Evolutionary conservation across 2,797 vertebrate species (phyloP).

Genomic region (Gymnothorax javanicus): DNA sequence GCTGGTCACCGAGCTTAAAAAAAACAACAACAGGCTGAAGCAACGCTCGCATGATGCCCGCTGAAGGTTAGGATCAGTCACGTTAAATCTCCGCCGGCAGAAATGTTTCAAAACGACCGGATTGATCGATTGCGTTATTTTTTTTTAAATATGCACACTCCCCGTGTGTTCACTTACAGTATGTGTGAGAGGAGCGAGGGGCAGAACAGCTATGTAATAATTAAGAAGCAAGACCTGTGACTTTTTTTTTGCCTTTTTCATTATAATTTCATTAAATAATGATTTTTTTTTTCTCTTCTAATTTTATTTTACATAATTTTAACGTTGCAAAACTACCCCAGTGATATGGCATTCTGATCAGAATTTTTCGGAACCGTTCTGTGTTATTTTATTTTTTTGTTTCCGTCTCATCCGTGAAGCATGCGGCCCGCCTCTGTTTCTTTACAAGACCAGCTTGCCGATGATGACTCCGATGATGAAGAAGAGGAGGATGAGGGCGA

Average conservation of each 20-base stretch:
- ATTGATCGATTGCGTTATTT: not conserved
- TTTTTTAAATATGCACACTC: conserved; percentile 3
- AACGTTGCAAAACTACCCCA: conserved; percentile 83
- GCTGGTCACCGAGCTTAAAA: conserved; percentile 58
- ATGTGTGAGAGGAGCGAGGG: conserved; percentile 51
- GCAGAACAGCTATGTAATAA: conserved; percentile 66
- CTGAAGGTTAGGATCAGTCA: conserved; percentile 69
- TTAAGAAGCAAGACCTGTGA: conserved; percentile 92
- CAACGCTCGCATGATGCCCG: conserved; percentile 76
- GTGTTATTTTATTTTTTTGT: not conserved
- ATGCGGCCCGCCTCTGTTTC: conserved; percentile 74
- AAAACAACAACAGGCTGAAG: conserved; percentile 67
- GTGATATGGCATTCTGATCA: conserved; percentile 79
- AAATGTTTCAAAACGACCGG: conserved; percentile 34
- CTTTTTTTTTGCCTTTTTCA: conserved; percentile 61
- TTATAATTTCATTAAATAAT: conserved; percentile 63
- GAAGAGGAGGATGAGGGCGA: conserved; percentile 90
- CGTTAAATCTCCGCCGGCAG: conserved; percentile 59
- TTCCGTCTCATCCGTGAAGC: conserved; percentile 73
- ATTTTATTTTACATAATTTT: conserved; percentile 70
- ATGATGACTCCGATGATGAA: conserved; percentile 92
- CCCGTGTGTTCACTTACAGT: conserved; percentile 33
- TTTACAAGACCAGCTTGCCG: conserved; percentile 97
- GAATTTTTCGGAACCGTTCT: conserved; percentile 73
- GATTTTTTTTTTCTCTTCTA: conserved; percentile 43